Evolutionary conservation across 2,888 invertebrate species (phyloP).

Genomic region (Callyntrura guangdongensis): DNA sequence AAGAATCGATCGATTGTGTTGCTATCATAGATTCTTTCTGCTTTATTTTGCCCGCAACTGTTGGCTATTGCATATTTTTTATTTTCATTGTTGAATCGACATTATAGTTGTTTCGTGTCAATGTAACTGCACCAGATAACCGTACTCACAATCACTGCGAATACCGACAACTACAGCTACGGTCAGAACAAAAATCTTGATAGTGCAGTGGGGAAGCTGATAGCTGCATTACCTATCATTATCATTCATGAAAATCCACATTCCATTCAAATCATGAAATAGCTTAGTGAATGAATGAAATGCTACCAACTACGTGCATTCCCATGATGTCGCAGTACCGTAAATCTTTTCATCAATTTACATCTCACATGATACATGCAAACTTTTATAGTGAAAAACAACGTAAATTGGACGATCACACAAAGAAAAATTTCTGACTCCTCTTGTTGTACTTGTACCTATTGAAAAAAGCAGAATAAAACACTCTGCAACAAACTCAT

Average conservation of each 20-base stretch:
- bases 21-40: too few relatives aligned
- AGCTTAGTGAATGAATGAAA: slow-evolving; percentile 5
- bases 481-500: neutral
- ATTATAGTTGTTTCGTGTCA: neutral
- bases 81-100: too few relatives aligned
- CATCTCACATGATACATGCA: neutral
- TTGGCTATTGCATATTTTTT: neutral
- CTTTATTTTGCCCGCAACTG: too few relatives aligned
- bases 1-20: too few relatives aligned
- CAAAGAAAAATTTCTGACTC: neutral
- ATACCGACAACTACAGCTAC: too few relatives aligned
- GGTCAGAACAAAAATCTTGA: too few relatives aligned
- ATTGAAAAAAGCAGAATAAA: neutral
- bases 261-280: slow-evolving; percentile 25
- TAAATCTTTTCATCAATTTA: neutral
- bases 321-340: neutral
- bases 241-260: slow-evolving; percentile 46
- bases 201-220: neutral
- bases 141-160: too few relatives aligned
- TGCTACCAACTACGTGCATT: neutral
- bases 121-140: neutral
- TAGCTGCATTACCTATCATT: neutral
- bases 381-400: neutral
- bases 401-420: neutral
- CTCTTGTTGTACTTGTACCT: neutral